Evolutionary conservation across 2,888 invertebrate genomes (phyloP).

Genomic region (Sipha maydis): DNA sequence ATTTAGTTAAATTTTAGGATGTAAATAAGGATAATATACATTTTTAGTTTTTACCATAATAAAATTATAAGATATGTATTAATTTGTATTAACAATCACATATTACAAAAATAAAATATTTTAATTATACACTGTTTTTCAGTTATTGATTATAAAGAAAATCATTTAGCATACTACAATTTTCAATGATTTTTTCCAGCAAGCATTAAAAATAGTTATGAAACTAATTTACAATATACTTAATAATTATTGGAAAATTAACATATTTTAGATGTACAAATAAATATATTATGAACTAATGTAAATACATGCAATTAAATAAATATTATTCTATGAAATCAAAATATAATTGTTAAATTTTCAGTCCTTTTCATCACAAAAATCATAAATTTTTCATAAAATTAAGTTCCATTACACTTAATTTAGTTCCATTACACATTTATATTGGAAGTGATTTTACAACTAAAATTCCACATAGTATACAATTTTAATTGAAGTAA

Average conservation of each 20-base stretch:
- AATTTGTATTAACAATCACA: constrained; percentile 3
- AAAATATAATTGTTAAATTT: not conserved
- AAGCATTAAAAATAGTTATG: not conserved
- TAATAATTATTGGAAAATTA: not conserved
- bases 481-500: no score
- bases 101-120: constrained; percentile 50
- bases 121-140: constrained; percentile 7
- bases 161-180: not conserved
- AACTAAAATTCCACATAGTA: no score
- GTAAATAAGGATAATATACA: not conserved
- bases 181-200: not conserved
- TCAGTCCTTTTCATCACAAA: constrained; percentile 48
- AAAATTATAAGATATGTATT: no score
- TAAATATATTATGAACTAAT: not conserved
- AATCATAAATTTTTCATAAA: not conserved
- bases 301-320: not conserved
- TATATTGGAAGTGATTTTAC: no score
- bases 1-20: not conserved
- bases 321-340: not conserved
- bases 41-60: not conserved
- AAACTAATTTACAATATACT: not conserved
- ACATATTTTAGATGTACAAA: constrained; percentile 9
- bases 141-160: not conserved
- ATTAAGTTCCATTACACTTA: not conserved
- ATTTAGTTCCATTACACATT: no score